Evolutionary conservation across 92 coral and sea anemone genomes (phyloP).

Genomic region (Blastomussa wellsi): DNA sequence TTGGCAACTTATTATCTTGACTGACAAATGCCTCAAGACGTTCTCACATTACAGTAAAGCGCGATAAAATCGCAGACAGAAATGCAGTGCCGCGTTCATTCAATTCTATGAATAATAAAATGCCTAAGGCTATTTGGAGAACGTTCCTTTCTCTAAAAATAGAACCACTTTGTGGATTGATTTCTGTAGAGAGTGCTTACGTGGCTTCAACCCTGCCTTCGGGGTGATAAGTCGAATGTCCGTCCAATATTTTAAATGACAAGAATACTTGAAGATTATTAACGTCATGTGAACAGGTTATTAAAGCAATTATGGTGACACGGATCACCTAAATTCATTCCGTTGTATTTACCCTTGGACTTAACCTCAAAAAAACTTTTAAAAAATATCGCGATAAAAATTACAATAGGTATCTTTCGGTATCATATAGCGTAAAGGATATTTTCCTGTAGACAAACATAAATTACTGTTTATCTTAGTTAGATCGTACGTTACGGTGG

Average conservation of each 20-base stretch:
- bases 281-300: not conserved
- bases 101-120: not conserved
- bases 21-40: not conserved
- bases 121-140: conserved; percentile 8
- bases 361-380: not conserved
- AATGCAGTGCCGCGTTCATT: not conserved
- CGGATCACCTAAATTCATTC: not conserved
- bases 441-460: too few species aligned
- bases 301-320: conserved; percentile 15
- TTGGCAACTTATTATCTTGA: not conserved
- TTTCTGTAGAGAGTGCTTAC: conserved; percentile 5
- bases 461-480: too few species aligned
- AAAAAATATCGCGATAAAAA: not conserved
- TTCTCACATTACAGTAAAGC: not conserved
- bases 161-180: not conserved
- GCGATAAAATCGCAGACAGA: not conserved
- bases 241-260: conserved; percentile 32
- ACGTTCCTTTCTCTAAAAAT: conserved; percentile 13
- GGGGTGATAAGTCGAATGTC: not conserved
- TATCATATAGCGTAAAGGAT: too few species aligned
- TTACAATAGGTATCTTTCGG: not conserved
- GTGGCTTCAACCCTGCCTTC: not conserved
- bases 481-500: too few species aligned
- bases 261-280: conserved; percentile 19
- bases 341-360: not conserved